Base-by-base conservation (phyloP, 2,888 invertebrate species). In the Platerodrilus igneus region DNA sequence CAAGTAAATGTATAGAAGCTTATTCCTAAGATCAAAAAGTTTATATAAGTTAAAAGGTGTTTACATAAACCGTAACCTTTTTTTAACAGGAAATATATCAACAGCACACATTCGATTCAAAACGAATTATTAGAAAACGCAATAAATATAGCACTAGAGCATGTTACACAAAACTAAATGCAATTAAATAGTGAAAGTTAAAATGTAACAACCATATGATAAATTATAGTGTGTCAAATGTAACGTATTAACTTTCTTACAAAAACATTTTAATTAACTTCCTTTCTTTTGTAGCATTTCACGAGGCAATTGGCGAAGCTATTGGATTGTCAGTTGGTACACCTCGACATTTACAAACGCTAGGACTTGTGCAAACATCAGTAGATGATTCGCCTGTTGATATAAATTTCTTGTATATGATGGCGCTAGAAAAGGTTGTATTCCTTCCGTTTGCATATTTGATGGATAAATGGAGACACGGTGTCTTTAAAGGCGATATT, bases 221-320 rank as follows among this genome's bases (percentile, higher is more conserved):
- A 17, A 37, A 16, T 37, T 29, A 15, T 26, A n/a, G n/a, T n/a
- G n/a, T n/a, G n/a, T 23, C 28, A 14, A 14, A 16, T 21, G 37
- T 30, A 22, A 21, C 28, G 13, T 15, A 28, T 25, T 30, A 27
- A 20, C 15, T 7, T 19, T 35, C 21, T 44, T 39, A 39, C 36
- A 31, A 35, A 31, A 35, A 25, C 16, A 10, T 19, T 8, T 30
- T 37, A 39, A 39, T 39, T 39, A 36, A 31, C 17, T 5, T 13
- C n/a, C 30, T 38, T 40, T 35, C 16, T 21, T 52, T 61, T 58
- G 3, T 70, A 81, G 93, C 90, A 51, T 93, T 94, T 63, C 93
- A 94, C 63, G 93, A 94, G 68, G 93, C 92, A 0, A 78, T 93
- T 9, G 93, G 93, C 1, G 93, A 94, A 68, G 84, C 90, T 0